Evolutionary conservation across 2,797 vertebrate species (phyloP).

Genomic region (Falco cherrug): DNA sequence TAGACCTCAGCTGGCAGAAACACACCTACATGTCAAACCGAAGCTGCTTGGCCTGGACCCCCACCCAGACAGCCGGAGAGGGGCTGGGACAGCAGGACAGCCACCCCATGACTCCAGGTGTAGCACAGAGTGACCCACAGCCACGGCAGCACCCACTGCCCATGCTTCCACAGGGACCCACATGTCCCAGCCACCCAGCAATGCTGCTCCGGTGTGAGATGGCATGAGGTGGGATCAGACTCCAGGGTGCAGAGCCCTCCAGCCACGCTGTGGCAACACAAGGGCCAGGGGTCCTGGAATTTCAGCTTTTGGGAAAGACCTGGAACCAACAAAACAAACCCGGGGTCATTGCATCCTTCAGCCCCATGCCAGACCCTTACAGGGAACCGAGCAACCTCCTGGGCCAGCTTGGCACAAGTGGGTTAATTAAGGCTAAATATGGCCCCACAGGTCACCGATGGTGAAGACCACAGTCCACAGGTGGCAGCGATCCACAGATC

Average conservation of each 20-base stretch:
- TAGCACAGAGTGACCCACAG: neutral
- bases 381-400: fast-evolving
- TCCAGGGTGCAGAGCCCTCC: fast-evolving
- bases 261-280: fast-evolving
- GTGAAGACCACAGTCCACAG: neutral
- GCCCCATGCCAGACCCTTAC: neutral
- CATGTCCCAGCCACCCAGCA: fast-evolving
- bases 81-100: neutral
- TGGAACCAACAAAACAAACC: neutral
- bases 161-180: fast-evolving
- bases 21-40: fast-evolving
- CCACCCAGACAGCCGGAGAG: fast-evolving
- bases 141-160: fast-evolving
- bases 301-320: neutral
- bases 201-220: fast-evolving
- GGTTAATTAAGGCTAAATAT: neutral
- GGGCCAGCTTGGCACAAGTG: fast-evolving
- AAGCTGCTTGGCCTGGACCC: neutral
- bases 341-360: fast-evolving
- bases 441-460: no score
- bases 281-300: neutral
- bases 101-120: neutral
- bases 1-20: neutral
- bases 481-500: neutral
- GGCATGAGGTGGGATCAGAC: neutral